These are phyloP conservation scores for Drosophila neoperkinsi DNA, from an alignment of 2,888 invertebrate genomes.

Conservation along the genomic window DNA sequence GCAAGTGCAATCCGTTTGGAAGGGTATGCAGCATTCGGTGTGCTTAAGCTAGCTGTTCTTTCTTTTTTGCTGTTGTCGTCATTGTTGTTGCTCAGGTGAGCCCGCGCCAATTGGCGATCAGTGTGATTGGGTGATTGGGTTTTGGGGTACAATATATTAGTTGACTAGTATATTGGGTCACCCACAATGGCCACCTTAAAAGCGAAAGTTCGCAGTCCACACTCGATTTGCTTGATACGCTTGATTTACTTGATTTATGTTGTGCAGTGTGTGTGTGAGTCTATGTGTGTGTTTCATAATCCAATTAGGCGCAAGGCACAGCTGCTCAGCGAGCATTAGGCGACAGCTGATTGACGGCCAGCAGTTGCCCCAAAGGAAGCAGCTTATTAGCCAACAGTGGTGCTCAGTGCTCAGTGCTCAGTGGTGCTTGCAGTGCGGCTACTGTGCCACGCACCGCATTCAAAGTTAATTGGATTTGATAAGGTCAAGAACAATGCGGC, in stretches of 20 bases:
- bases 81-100: conserved; percentile 68
- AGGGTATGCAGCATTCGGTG: background rate
- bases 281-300: conserved; percentile 69
- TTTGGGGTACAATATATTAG: conserved; percentile 16
- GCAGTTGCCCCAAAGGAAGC: conserved; percentile 65
- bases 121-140: conserved; percentile 48
- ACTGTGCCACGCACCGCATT: conserved; percentile 76
- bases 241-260: conserved; percentile 54
- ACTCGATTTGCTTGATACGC: conserved; percentile 53
- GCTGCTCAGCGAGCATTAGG: conserved; percentile 62
- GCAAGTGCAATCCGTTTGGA: background rate
- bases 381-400: conserved; percentile 68
- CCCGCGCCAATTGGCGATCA: conserved; percentile 39
- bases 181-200: conserved; percentile 64
- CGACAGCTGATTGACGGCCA: conserved; percentile 79
- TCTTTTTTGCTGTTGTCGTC: background rate
- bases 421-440: conserved; percentile 47
- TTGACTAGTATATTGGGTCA: conserved; percentile 68
- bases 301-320: conserved; percentile 68
- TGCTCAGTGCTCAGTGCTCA: conserved; percentile 8
- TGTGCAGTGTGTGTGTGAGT: conserved; percentile 24
- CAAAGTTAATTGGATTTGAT: conserved; percentile 72
- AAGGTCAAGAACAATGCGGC: conserved; percentile 74
- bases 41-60: background rate
- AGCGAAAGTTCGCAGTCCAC: conserved; percentile 71